A percentile compares a stretch with the other conserved stretches of the same genome.
Evolutionary conservation across 2,888 invertebrate species (phyloP).

Genomic region (Stomorhina lunata): DNA sequence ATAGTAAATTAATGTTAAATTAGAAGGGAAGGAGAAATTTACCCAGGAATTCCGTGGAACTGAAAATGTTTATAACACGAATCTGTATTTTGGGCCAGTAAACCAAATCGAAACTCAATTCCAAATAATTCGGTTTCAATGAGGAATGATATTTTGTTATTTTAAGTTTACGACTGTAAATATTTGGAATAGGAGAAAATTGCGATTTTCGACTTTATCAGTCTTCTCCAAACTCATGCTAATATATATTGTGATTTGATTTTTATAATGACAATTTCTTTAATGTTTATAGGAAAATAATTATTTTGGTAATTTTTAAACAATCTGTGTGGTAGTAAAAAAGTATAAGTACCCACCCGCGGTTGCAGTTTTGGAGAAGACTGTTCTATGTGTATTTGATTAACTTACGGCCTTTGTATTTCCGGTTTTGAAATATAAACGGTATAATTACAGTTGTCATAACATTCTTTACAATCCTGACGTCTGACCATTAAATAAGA

Average conservation of each 20-base stretch:
- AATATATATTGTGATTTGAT: no score
- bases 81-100: conserved; percentile 43
- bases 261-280: no score
- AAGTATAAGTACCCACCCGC: no score
- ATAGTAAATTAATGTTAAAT: not conserved
- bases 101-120: conserved; percentile 32
- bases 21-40: not conserved
- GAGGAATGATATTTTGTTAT: not conserved
- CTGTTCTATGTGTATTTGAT: no score
- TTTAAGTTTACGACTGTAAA: not conserved
- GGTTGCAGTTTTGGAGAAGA: no score
- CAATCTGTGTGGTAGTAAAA: no score
- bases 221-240: no score
- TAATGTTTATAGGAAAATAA: no score
- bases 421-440: not conserved
- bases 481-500: not conserved
- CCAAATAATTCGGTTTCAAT: not conserved
- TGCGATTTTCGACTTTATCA: no score
- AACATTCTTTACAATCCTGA: conserved; percentile 19
- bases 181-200: no score
- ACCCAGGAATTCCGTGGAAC: conserved; percentile 31
- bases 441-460: conserved; percentile 25
- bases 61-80: conserved; percentile 23
- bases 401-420: conserved; percentile 2
- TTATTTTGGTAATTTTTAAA: no score